Evolutionary conservation across 2,888 invertebrate species (phyloP).

Genomic region (Falcaria lacertinaria): DNA sequence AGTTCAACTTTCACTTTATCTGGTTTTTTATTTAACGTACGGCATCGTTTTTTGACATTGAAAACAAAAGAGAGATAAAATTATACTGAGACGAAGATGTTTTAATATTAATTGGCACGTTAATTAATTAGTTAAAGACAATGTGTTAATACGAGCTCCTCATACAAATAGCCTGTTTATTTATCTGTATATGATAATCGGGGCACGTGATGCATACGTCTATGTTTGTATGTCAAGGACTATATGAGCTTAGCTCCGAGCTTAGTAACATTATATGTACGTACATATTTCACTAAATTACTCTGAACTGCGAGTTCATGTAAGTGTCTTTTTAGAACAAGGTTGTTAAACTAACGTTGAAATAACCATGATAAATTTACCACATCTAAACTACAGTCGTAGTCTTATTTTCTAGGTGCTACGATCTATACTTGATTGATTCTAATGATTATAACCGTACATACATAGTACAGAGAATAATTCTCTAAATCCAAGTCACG

Average conservation of each 20-base stretch:
- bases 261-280: constrained; percentile 18
- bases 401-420: constrained; percentile 6
- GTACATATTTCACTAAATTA: constrained; percentile 20
- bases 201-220: constrained; percentile 14
- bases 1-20: no score
- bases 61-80: no score
- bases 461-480: not conserved
- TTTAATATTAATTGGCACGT: not conserved
- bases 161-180: not conserved
- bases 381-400: not conserved
- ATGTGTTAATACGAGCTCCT: not conserved
- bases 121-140: not conserved
- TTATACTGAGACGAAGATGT: no score
- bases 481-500: constrained; percentile 1
- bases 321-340: constrained; percentile 31
- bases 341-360: constrained; percentile 22
- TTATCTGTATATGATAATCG: not conserved
- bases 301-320: constrained; percentile 16
- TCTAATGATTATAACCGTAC: not conserved
- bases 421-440: constrained; percentile 4
- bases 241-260: constrained; percentile 16
- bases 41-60: no score
- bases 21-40: no score
- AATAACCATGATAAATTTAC: not conserved
- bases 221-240: constrained; percentile 35